These are phyloP conservation scores for Mobula birostris DNA, from an alignment of 2,113 vertebrate species.

Conservation along the genomic window DNA sequence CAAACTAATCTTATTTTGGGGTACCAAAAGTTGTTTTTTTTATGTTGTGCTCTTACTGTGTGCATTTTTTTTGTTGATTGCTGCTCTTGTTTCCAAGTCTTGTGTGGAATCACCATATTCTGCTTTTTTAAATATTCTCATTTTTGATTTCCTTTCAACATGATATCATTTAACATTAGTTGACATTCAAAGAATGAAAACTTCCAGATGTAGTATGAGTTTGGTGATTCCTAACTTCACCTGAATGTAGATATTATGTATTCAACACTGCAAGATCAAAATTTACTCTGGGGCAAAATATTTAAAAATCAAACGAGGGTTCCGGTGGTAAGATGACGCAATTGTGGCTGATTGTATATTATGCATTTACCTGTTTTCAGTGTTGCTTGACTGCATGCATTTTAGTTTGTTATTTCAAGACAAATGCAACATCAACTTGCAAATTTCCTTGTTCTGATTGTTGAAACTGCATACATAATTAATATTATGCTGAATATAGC, in stretches of 20 bases:
- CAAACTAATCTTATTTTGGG: neutral
- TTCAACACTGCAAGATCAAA: conserved; percentile 4
- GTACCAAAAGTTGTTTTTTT: conserved; percentile 15
- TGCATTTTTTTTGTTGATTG: neutral
- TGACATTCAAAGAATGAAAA: neutral
- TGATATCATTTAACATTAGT: neutral
- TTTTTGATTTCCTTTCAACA: neutral
- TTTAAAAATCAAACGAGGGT: neutral
- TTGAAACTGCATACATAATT: neutral
- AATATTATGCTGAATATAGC: neutral
- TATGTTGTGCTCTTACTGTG: conserved; percentile 39
- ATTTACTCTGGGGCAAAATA: neutral
- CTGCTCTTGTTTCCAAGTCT: neutral
- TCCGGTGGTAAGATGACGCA: neutral
- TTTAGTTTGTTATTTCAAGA: neutral
- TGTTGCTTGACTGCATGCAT: neutral
- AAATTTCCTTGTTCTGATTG: neutral
- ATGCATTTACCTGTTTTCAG: neutral
- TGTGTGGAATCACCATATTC: neutral
- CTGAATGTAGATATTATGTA: neutral
- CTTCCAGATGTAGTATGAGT: neutral
- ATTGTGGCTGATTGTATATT: neutral
- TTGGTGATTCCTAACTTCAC: neutral
- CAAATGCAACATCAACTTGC: neutral
- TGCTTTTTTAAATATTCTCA: neutral